phyloP scores from a whole-genome alignment of 1,140 invertebrate species.

The Hestina assimilis region DNA sequence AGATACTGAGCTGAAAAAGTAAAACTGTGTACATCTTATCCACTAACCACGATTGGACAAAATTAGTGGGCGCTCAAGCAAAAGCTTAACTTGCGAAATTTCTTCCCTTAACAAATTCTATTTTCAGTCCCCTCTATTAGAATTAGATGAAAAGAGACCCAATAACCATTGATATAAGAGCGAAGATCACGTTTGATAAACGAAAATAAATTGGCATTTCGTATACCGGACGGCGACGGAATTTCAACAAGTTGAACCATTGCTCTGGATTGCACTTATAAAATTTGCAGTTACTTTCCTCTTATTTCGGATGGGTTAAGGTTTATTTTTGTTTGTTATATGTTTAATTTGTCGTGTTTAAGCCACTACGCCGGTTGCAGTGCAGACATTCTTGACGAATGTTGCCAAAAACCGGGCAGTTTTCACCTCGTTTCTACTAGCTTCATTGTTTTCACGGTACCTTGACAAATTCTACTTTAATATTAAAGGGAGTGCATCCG shows the following conservation, averaged over 20 bases:
- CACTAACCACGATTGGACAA: conserved; percentile 53
- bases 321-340: conserved; percentile 37
- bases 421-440: conserved; percentile 59
- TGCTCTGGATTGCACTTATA: conserved; percentile 43
- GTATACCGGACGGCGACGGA: conserved; percentile 59
- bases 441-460: conserved; percentile 64
- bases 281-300: conserved; percentile 22
- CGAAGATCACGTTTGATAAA: conserved; percentile 29
- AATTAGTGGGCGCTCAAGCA: conserved; percentile 58
- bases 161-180: conserved; percentile 40
- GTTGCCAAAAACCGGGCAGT: conserved; percentile 69
- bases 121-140: conserved; percentile 25
- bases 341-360: conserved; percentile 30
- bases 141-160: conserved; percentile 43
- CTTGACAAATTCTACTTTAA: conserved; percentile 34
- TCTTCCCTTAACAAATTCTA: conserved; percentile 55
- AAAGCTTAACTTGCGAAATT: conserved; percentile 72
- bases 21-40: conserved; percentile 50
- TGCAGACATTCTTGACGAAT: conserved; percentile 69
- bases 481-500: conserved; percentile 11
- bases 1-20: conserved; percentile 27
- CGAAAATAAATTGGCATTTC: conserved; percentile 50
- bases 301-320: conserved; percentile 39
- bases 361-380: conserved; percentile 42
- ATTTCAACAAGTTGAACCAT: conserved; percentile 73